These are phyloP conservation scores for Andrena bucephala DNA, from an alignment of 2,888 invertebrate species.

Conservation along the genomic window DNA sequence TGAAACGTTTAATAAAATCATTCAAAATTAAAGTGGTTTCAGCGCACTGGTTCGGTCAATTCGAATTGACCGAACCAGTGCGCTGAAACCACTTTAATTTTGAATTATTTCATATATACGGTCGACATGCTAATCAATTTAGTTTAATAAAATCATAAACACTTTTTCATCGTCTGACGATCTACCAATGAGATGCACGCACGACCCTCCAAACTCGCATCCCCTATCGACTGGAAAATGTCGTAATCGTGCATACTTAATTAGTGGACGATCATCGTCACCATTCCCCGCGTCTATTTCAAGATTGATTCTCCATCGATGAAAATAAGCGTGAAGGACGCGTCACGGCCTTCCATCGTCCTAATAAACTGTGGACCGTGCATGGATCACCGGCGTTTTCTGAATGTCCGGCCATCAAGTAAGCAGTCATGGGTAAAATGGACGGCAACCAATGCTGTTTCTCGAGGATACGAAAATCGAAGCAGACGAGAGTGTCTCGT, in stretches of 20 bases:
- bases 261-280: conserved; percentile 26
- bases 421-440: background rate
- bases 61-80: too few relatives aligned
- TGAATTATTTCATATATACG: too few relatives aligned
- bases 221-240: conserved; percentile 12
- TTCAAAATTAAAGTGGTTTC: too few relatives aligned
- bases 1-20: background rate
- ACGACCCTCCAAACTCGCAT: background rate
- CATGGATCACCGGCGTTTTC: conserved; percentile 27
- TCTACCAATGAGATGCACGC: background rate
- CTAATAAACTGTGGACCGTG: conserved; percentile 46
- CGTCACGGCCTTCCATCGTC: conserved; percentile 56
- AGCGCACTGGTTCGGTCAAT: too few relatives aligned
- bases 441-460: background rate
- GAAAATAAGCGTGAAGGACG: conserved; percentile 64
- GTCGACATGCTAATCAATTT: too few relatives aligned
- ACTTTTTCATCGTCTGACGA: too few relatives aligned
- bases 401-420: background rate
- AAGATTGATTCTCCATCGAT: conserved; percentile 51
- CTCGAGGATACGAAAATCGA: too few relatives aligned
- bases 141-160: background rate
- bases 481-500: background rate
- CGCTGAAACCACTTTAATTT: too few relatives aligned
- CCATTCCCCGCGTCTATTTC: conserved; percentile 57
- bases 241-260: conserved; percentile 38